Conservation (phyloP, 2,888 invertebrate species). For the Pherbina coryleti region DNA sequence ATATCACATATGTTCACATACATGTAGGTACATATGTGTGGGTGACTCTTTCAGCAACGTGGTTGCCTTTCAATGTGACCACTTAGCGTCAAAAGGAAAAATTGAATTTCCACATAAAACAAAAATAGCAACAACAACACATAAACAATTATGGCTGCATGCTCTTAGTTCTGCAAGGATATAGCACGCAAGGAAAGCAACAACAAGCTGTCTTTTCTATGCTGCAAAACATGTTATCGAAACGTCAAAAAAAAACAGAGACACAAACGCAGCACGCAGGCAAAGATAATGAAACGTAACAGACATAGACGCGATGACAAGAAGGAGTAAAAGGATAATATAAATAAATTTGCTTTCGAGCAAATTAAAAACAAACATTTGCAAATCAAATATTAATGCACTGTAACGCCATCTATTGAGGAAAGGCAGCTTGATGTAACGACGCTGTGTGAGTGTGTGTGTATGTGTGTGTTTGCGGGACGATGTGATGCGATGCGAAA, state of each 20-base stretch:
- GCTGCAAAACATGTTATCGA: slow-evolving; percentile 16
- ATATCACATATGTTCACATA: background rate
- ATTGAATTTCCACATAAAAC: slow-evolving; percentile 17
- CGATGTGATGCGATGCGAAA: background rate
- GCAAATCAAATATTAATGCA: slow-evolving; percentile 62
- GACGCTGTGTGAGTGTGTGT: background rate
- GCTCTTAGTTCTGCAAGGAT: background rate
- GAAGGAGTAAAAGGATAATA: slow-evolving; percentile 17
- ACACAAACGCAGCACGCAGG: background rate
- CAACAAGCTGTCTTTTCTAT: background rate
- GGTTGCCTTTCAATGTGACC: slow-evolving; percentile 35
- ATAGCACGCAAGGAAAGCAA: background rate
- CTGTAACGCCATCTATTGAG: slow-evolving; percentile 49
- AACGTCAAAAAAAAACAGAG: slow-evolving; percentile 16
- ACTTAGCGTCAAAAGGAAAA: slow-evolving; percentile 34
- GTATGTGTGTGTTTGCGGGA: background rate
- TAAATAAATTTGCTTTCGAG: slow-evolving; percentile 45
- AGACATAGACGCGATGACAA: background rate
- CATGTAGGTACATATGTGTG: background rate
- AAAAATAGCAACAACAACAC: slow-evolving; percentile 8
- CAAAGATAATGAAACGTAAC: background rate
- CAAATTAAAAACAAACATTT: slow-evolving; percentile 49
- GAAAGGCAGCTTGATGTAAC: background rate
- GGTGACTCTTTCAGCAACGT: slow-evolving; percentile 3
- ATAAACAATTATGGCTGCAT: background rate